A percentile compares a stretch with the other conserved stretches of the same genome.
Evolutionary conservation across 2,113 vertebrate species (phyloP).

Genomic region (Mohoua ochrocephala): DNA sequence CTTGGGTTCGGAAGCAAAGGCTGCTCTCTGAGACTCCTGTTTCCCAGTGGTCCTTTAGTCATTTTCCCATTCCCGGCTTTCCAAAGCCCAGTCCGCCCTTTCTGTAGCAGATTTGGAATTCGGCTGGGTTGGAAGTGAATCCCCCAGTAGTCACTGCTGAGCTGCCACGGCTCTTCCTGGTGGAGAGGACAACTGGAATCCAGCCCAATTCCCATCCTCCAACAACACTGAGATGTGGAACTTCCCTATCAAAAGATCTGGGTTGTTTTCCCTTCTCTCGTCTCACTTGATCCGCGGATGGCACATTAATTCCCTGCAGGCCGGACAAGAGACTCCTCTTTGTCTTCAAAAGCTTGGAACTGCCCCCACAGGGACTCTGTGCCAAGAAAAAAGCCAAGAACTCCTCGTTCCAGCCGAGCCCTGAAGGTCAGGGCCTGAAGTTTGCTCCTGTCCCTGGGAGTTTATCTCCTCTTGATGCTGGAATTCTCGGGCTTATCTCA

Average conservation of each 20-base stretch:
- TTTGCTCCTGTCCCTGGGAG: background rate
- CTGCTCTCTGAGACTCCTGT: background rate
- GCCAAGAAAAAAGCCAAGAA: background rate
- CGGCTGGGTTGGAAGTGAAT: background rate
- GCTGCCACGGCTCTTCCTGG: background rate
- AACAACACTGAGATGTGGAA: background rate
- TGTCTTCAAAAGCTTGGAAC: background rate
- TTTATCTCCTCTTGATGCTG: background rate
- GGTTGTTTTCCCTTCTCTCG: background rate
- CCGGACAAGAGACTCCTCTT: background rate
- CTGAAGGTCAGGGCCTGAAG: background rate
- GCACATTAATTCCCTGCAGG: background rate
- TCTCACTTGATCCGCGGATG: background rate
- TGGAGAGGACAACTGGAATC: background rate
- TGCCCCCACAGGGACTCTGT: background rate
- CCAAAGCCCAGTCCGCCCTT: background rate
- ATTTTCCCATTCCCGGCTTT: background rate
- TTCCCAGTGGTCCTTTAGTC: background rate
- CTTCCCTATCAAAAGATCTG: background rate
- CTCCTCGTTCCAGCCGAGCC: background rate
- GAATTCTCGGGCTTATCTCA: background rate
- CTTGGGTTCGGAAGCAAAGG: background rate
- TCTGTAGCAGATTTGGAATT: background rate
- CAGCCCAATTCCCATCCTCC: background rate
- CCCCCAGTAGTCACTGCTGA: background rate